Evolutionary conservation across 2,797 vertebrate genomes (phyloP).

Genomic region (Lacerta agilis): DNA sequence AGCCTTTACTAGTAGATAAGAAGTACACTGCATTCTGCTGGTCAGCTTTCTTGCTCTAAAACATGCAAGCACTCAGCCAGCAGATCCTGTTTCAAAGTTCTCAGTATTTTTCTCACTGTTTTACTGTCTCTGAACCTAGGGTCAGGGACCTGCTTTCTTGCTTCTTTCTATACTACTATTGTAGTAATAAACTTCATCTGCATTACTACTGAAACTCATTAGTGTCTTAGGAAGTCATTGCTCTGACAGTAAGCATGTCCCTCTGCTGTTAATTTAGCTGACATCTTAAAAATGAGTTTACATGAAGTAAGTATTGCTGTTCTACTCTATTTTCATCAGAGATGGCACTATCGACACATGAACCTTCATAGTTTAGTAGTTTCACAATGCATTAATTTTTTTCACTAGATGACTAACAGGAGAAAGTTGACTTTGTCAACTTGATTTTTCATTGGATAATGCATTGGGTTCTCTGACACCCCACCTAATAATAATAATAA

Average conservation of each 20-base stretch:
- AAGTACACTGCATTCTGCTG: too few relatives aligned
- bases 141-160: too few relatives aligned
- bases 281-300: background rate
- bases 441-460: too few relatives aligned
- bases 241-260: background rate
- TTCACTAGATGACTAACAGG: background rate
- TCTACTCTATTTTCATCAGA: conserved; percentile 1
- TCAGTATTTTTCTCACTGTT: too few relatives aligned
- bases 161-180: background rate
- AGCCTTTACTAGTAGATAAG: too few relatives aligned
- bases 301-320: background rate
- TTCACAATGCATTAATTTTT: too few relatives aligned
- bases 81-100: too few relatives aligned
- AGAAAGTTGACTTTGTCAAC: background rate
- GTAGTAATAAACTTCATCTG: background rate
- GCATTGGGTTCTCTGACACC: too few relatives aligned
- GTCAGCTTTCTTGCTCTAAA: too few relatives aligned
- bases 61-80: too few relatives aligned
- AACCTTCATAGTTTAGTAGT: background rate
- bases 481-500: too few relatives aligned
- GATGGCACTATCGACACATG: background rate
- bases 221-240: background rate
- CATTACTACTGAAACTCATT: background rate
- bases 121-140: too few relatives aligned
- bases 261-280: background rate